Evolutionary conservation across 2,113 vertebrate genomes (phyloP).

Genomic region (Alligator mississippiensis): DNA sequence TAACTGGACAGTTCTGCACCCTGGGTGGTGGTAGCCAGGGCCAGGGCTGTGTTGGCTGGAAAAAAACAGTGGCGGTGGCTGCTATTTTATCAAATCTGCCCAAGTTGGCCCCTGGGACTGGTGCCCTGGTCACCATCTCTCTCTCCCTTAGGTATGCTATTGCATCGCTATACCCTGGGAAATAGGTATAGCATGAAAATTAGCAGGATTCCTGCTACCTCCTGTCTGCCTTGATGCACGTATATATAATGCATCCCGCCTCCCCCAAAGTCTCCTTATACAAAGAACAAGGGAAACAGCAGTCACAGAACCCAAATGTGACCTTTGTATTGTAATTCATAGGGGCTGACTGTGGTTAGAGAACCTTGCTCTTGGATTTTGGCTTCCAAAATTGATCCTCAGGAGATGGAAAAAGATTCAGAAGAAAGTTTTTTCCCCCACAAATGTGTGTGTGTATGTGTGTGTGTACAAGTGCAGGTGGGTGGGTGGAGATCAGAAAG

Average conservation of each 20-base stretch:
- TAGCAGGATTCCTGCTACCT: not conserved
- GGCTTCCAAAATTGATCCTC: not conserved
- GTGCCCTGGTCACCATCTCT: no score
- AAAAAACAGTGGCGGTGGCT: no score
- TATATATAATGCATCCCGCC: not conserved
- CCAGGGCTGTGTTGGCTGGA: no score
- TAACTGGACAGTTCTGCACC: not conserved
- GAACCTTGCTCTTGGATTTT: not conserved
- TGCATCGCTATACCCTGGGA: no score
- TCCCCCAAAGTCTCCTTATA: not conserved
- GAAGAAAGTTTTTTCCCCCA: not conserved
- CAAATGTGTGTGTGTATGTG: not conserved
- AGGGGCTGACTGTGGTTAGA: not conserved
- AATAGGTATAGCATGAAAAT: no score
- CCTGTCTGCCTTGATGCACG: accelerated
- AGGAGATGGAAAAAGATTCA: not conserved
- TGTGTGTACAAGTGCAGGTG: no score
- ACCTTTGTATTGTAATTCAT: not conserved
- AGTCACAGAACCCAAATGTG: not conserved
- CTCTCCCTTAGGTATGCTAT: no score
- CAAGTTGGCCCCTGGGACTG: no score
- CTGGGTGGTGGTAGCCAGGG: not conserved
- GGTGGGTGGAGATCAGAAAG: no score
- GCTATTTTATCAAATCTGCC: no score
- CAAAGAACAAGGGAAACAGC: accelerated